Evolutionary conservation across 2,888 invertebrate genomes (phyloP), one percentile per base, ranked within the genome.

Genomic region (Agriopis aurantiaria): DNA sequence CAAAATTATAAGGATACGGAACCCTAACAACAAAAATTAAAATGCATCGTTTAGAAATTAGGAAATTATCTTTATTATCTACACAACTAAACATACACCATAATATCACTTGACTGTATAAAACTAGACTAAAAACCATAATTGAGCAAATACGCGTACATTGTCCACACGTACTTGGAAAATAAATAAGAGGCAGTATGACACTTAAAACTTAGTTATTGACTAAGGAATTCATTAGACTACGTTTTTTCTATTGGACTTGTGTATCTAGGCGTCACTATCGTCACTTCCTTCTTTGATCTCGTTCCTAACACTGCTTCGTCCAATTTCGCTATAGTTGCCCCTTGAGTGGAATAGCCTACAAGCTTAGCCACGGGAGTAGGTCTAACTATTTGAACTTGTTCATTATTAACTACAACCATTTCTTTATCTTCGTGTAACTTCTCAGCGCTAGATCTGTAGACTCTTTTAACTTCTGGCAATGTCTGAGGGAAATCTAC

Each of bases 61-160:
- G 86, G 87, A 90, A 91, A 89, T 72, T 75, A 82, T 83, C 85
- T 85, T 86, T 90, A 89, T 83, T 85, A 71, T 83, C 88, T 92
- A 91, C 81, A 86, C 81, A 84, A 80, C 89, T 91, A 91, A 86
- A 91, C 91, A 93, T 93, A 93, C 93, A 93, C 93, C 93, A 85
- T 93, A 93, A 92, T 94, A 94, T 94, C 93, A 94, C 93, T 92
- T 93, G 93, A 93, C 93, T 93, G 91, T 90, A 86, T 89, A 80
- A 83, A 82, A 83, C 80, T 84, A 85, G 83, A 87, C 80, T 84
- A 83, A 82, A 61, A 60, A 80, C 83, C 84, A 89, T 68, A 68
- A 64, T 92, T 92, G 92, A 92, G 92, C 92, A 91, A 88, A 89
- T 85, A 90, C 88, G 85, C 81, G 78, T 81, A 71, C 74, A 76